Evolutionary conservation across 2,888 invertebrate genomes (phyloP).

Genomic region (Frankliniella intonsa): DNA sequence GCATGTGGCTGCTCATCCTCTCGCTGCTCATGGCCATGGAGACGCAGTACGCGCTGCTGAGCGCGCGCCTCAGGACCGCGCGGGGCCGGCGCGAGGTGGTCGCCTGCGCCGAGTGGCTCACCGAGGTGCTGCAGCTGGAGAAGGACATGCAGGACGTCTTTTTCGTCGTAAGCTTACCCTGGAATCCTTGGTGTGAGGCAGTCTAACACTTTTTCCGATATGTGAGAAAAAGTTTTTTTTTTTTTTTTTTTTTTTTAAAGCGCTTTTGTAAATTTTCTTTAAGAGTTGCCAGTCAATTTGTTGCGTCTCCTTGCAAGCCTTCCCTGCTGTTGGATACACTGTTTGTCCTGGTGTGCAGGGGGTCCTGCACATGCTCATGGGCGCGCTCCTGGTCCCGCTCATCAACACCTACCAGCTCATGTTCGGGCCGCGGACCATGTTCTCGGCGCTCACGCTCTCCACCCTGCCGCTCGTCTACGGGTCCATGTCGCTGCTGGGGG

Average conservation of each 20-base stretch:
- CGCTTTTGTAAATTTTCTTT: no score
- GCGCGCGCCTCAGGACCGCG: neutral
- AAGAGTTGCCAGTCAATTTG: no score
- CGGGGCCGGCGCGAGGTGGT: neutral
- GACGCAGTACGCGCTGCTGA: neutral
- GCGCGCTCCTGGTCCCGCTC: neutral
- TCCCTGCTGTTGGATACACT: no score
- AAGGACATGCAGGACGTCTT: neutral
- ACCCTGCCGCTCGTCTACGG: constrained; percentile 13
- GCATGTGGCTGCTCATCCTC: neutral
- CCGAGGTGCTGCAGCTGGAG: neutral
- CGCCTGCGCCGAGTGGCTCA: neutral
- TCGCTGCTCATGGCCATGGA: neutral
- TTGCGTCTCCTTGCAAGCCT: no score
- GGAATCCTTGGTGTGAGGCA: neutral
- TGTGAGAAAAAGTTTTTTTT: no score
- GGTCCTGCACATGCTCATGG: neutral
- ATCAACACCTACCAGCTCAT: constrained; percentile 1
- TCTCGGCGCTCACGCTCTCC: neutral
- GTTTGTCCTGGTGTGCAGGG: no score
- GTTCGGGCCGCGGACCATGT: neutral
- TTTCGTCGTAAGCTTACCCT: neutral
- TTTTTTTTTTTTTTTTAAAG: no score
- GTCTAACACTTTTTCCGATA: neutral
- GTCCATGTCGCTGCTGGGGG: neutral